A percentile compares a stretch with the other conserved stretches of the same genome.
Conservation (phyloP, 2,888 invertebrate species). For the Acleris literana region DNA sequence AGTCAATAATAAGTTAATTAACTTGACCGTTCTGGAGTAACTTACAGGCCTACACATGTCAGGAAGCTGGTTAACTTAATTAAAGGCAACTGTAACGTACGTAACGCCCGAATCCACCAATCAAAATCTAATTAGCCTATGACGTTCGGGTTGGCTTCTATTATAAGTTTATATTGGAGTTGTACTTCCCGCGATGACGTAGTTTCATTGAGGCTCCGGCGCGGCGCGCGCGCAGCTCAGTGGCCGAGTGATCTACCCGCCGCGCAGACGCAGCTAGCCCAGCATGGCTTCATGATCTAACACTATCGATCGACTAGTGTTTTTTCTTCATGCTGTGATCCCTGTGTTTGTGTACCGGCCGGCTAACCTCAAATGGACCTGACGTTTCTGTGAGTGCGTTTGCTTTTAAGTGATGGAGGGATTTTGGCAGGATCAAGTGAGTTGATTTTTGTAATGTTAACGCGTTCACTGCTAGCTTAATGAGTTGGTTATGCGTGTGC, state of each 20-base stretch:
- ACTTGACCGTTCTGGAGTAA: too few relatives aligned
- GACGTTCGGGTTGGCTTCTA: constrained; percentile 65
- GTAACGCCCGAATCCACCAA: constrained; percentile 57
- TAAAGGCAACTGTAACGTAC: constrained; percentile 9
- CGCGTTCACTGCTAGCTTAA: constrained; percentile 28
- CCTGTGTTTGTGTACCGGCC: constrained; percentile 46
- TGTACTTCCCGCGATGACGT: constrained; percentile 81
- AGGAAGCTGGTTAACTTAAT: neutral
- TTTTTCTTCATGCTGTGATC: constrained; percentile 1
- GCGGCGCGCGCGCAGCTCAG: constrained; percentile 72
- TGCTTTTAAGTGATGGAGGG: constrained; percentile 64
- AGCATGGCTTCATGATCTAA: constrained; percentile 17
- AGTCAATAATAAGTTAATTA: too few relatives aligned
- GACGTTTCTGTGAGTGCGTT: constrained; percentile 72
- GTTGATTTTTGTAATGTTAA: constrained; percentile 50
- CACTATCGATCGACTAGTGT: neutral
- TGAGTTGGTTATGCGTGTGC: too few relatives aligned
- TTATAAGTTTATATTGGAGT: constrained; percentile 48
- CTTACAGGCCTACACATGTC: neutral
- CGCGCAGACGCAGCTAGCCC: constrained; percentile 73
- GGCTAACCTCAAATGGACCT: constrained; percentile 62
- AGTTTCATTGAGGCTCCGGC: constrained; percentile 74
- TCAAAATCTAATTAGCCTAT: constrained; percentile 59
- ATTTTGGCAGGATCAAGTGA: constrained; percentile 62
- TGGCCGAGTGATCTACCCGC: constrained; percentile 78